Evolutionary conservation across 2,888 invertebrate genomes (phyloP), one percentile per base, ranked within the genome.

Genomic region (Ectropis crepuscularia): DNA sequence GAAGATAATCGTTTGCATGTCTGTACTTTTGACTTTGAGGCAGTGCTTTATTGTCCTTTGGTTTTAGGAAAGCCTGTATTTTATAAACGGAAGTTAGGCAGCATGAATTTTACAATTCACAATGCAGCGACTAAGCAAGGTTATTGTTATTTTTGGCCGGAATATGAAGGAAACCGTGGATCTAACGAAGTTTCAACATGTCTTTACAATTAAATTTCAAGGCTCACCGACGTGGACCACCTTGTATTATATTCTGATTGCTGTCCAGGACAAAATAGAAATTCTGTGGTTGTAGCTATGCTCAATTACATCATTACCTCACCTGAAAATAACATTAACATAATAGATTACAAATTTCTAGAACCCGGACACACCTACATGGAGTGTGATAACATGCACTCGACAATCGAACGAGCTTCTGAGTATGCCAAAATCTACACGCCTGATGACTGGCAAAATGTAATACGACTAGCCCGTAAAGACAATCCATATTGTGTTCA

Each of bases 21-120:
- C 50, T 70, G 68, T 48, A 70, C 70, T 61, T 70, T 68, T 68
- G 68, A 70, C 46, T 68, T 70, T 62, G 64, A 66, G 53, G 64
- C 63, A 46, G 67, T 70, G 38, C 53, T 70, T 28, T 68, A 68
- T 62, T 64, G 68, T 39, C 9, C 47, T 47, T 68, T 70, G 48
- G 70, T 68, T 58, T 61, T 63, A 49, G 65, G 67, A 49, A 67
- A 70, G 48, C 63, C 47, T 47, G 47, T 47, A 47, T 47, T 47
- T 47, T 47, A 47, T 47, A 47, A 70, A 68, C 55, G 66, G 46
- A 70, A 70, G 53, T 57, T 67, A 57, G 67, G 61, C 9, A 63
- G 63, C 59, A 67, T 65, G 64, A 69, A 69, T 62, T 69, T 69
- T 11, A 69, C 67, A 28, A 67, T 69, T 59, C 67, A 69, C 45